Evolutionary conservation across 2,888 invertebrate genomes (phyloP), one percentile per base, ranked within the genome.

Genomic region (Caenorhabditis sp.): DNA sequence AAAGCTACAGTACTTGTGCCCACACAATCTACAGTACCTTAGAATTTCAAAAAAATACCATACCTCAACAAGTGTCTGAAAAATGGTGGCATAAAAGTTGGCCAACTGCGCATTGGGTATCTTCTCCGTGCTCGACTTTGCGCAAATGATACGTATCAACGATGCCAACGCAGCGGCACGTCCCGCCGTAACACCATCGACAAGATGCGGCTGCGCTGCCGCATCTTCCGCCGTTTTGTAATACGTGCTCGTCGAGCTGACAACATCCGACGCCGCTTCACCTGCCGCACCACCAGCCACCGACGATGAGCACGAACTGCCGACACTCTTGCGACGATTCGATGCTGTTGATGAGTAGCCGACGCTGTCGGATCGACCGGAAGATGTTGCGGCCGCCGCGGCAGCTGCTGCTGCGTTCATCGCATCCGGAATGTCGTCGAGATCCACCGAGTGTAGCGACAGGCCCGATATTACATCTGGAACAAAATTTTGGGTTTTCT

Each of bases 51-150:
- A 31, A 31, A 31, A 31, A 31, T 6, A 31, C 10, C 62, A 4
- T 24, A 83, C 83, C 77, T 84, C 83, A 24, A 86, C 73, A 14
- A 86, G 73, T 31, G 84, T 96, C 88, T 94, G 93, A 84, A 93
- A 93, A 76, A 99, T 89, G 4, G 95, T 94, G 84, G 95, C 92
- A 89, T 95, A 96, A 90, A 96, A 95, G 59, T 97, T 91, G 12
- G 96, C 94, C 84, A 96, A 91, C 90, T 97, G 97, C 1, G 90
- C 93, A 0, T 95, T 94, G 63, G 94, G 90, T 82, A 99, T 94
- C 87, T 93, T 93, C 90, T 96, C 96, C 51, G 94, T 93, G 0
- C 95, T 94, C 89, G 94, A 95, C 89, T 95, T 95, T 0, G 96
- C 93, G 89, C 95, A 96, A 88, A 99, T 93, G 87, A 97, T 95